These are phyloP conservation scores for Muntiacus muntjak DNA, from an alignment of 2,113 vertebrate species.

Conservation along the genomic window DNA sequence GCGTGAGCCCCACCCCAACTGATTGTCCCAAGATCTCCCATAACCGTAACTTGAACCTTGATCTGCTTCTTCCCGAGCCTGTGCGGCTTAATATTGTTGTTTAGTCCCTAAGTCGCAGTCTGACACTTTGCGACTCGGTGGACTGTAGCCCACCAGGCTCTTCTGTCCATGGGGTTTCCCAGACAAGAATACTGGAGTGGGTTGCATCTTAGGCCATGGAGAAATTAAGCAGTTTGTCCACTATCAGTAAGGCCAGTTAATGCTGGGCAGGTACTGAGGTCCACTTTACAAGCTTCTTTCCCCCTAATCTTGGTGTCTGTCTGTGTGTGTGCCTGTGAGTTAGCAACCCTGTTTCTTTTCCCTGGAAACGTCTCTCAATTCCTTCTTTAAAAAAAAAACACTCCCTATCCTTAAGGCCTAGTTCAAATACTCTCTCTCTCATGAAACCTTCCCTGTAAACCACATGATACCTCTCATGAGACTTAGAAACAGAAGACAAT, in stretches of 20 bases:
- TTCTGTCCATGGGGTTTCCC: not conserved
- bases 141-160: not conserved
- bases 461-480: not conserved
- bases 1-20: not conserved
- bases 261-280: not conserved
- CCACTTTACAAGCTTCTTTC: not conserved
- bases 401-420: not conserved
- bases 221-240: not conserved
- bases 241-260: not conserved
- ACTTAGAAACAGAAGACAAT: not conserved
- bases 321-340: not conserved
- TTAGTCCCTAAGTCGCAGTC: not conserved
- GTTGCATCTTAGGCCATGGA: not conserved
- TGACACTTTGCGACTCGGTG: not conserved
- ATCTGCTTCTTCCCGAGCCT: not conserved
- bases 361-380: not conserved
- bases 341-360: not conserved
- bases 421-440: not conserved
- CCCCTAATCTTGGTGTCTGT: not conserved
- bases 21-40: not conserved
- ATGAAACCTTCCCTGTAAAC: not conserved
- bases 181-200: not conserved
- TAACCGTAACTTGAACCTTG: not conserved
- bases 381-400: not conserved
- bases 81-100: not conserved